Evolutionary conservation across 2,888 invertebrate species (phyloP).

Genomic region (Hyles lineata): DNA sequence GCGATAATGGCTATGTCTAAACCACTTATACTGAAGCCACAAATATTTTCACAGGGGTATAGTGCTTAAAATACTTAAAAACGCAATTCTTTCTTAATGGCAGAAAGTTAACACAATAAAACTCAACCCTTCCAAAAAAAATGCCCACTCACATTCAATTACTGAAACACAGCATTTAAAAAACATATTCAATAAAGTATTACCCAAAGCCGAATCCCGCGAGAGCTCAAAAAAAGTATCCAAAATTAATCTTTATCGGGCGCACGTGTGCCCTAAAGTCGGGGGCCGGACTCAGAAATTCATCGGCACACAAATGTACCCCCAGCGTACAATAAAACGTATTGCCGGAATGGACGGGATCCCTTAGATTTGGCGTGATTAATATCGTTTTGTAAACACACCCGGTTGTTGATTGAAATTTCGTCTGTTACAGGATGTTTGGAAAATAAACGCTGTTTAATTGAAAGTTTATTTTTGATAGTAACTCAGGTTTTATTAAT

Average conservation of each 20-base stretch:
- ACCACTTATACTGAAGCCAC: no score
- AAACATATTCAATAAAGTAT: not conserved
- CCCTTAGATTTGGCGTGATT: slow-evolving; percentile 57
- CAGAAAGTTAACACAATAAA: no score
- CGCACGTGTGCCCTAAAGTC: slow-evolving; percentile 35
- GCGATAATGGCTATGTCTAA: no score
- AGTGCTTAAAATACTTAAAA: no score
- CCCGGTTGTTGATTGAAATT: slow-evolving; percentile 41
- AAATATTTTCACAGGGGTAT: no score
- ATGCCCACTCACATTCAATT: slow-evolving; percentile 14
- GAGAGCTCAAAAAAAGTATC: slow-evolving; percentile 20
- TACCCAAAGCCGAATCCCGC: slow-evolving; percentile 7
- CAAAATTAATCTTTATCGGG: slow-evolving; percentile 31
- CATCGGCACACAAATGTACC: slow-evolving; percentile 56
- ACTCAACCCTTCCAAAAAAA: not conserved
- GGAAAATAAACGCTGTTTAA: slow-evolving; percentile 7
- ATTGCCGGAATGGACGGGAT: slow-evolving; percentile 50
- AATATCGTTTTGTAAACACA: slow-evolving; percentile 60
- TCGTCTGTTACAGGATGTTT: slow-evolving; percentile 37
- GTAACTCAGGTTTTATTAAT: not conserved
- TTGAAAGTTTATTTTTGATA: not conserved
- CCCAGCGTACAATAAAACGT: slow-evolving; percentile 65
- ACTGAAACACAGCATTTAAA: not conserved
- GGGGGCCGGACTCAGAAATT: slow-evolving; percentile 26
- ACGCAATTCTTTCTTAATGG: no score